phyloP scores from a whole-genome alignment of 2,113 vertebrate species.

The Misgurnus anguillicaudatus region DNA sequence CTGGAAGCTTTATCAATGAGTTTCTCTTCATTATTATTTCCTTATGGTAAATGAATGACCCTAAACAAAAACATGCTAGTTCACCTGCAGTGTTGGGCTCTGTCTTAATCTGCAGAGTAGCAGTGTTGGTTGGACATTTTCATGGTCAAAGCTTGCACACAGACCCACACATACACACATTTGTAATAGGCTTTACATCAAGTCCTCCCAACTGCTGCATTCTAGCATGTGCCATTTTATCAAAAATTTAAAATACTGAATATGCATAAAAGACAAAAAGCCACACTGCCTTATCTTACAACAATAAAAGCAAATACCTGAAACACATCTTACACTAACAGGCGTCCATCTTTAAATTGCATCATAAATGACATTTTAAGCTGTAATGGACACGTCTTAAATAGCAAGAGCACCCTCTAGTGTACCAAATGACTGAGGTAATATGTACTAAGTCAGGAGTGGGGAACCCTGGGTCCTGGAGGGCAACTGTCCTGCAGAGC shows the following conservation, averaged over 20 bases:
- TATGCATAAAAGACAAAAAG: not conserved
- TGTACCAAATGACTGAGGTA: constrained; percentile 40
- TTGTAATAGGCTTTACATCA: not conserved
- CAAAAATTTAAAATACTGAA: not conserved
- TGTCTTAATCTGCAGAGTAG: not conserved
- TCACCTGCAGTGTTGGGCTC: not conserved
- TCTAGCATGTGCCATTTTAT: not conserved
- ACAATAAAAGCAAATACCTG: not conserved
- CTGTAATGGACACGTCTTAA: not conserved
- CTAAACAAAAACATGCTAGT: not conserved
- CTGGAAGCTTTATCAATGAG: not conserved
- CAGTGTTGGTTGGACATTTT: not conserved
- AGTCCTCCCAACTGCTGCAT: not conserved
- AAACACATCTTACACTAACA: too few relatives aligned
- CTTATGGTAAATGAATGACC: constrained; percentile 12
- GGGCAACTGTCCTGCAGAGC: too few relatives aligned
- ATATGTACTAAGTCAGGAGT: constrained; percentile 4
- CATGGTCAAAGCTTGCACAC: not conserved
- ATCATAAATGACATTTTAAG: not conserved
- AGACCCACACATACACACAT: too few relatives aligned
- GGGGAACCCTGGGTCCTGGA: too few relatives aligned
- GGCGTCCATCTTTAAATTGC: not conserved
- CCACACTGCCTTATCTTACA: not conserved
- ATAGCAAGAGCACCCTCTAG: constrained; percentile 20
- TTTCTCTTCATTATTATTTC: constrained; percentile 8